Percentiles rank a stretch among this genome's conserved stretches.
phyloP scores from a whole-genome alignment of 64 coral and sea anemone species.

The Pocillopora damicornis region DNA sequence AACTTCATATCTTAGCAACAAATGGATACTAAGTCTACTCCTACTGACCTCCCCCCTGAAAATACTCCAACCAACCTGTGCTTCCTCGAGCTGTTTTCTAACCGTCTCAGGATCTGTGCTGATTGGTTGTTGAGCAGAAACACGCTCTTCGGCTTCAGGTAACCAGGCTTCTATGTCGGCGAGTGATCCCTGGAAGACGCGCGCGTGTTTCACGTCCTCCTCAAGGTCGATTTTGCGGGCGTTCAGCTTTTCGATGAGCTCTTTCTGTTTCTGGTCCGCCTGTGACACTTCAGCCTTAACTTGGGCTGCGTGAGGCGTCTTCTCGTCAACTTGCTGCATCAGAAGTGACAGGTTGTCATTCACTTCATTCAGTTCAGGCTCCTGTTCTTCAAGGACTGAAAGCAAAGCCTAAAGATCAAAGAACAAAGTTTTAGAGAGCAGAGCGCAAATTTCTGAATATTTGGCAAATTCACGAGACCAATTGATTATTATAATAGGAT shows the following conservation, averaged over 20 bases:
- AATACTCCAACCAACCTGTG: constrained; percentile 62
- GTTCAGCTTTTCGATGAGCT: constrained; percentile 66
- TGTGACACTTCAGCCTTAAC: constrained; percentile 66
- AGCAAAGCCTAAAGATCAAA: constrained; percentile 52
- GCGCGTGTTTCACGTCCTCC: constrained; percentile 65
- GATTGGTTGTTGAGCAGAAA: constrained; percentile 86
- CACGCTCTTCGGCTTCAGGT: constrained; percentile 65
- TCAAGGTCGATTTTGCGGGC: constrained; percentile 71
- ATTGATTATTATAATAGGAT: background rate
- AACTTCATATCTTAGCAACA: no score
- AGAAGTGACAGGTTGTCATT: constrained; percentile 62
- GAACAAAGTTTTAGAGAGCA: background rate
- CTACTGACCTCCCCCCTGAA: background rate
- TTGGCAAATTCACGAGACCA: background rate
- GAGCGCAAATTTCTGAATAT: no score
- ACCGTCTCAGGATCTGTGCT: constrained; percentile 90
- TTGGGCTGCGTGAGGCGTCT: constrained; percentile 54
- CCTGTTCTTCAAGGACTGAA: constrained; percentile 60
- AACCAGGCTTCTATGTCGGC: constrained; percentile 84
- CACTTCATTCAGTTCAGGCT: constrained; percentile 53
- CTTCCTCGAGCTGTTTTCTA: constrained; percentile 82
- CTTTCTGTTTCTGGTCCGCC: constrained; percentile 63
- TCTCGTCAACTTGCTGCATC: constrained; percentile 79
- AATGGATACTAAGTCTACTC: no score
- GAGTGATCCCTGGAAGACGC: constrained; percentile 73